A percentile compares a stretch with the other conserved stretches of the same genome.
Evolutionary conservation across 2,888 invertebrate genomes (phyloP).

Genomic region (Coleophora flavipennella): DNA sequence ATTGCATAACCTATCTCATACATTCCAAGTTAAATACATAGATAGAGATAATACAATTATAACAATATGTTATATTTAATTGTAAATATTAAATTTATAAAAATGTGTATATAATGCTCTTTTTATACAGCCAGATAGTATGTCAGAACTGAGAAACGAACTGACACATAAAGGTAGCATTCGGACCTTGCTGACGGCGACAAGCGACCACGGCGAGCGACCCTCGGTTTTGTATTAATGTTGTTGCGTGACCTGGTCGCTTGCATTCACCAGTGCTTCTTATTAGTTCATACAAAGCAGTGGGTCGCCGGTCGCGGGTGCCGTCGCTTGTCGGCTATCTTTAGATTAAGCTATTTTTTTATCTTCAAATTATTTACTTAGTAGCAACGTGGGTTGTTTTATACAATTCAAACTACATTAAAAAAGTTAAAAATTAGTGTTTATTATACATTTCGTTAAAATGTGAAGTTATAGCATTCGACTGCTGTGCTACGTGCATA

Average conservation of each 20-base stretch:
- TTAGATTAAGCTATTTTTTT: too few species aligned
- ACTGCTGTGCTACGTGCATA: constrained; percentile 72
- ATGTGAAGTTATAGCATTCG: constrained; percentile 14
- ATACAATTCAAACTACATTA: not conserved
- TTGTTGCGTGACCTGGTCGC: too few species aligned
- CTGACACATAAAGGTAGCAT: too few species aligned
- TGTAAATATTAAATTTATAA: constrained; percentile 48
- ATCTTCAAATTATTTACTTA: constrained; percentile 2
- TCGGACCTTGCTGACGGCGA: too few species aligned
- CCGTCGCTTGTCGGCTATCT: too few species aligned
- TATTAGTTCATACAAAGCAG: too few species aligned
- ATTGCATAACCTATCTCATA: constrained; percentile 25
- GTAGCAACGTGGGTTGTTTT: constrained; percentile 21
- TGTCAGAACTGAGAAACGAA: constrained; percentile 13
- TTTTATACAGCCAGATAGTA: constrained; percentile 24
- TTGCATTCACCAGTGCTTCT: too few species aligned
- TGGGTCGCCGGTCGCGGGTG: too few species aligned
- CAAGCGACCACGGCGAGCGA: too few species aligned
- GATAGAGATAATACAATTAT: constrained; percentile 16
- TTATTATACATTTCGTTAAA: constrained; percentile 5
- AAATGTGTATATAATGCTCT: constrained; percentile 56
- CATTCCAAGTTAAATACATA: constrained; percentile 53
- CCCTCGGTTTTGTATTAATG: too few species aligned
- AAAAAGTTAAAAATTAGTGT: too few species aligned
- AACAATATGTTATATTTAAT: constrained; percentile 30